phyloP scores from a whole-genome alignment of 1,140 invertebrate genomes.

The Neodiprion virginianus region DNA sequence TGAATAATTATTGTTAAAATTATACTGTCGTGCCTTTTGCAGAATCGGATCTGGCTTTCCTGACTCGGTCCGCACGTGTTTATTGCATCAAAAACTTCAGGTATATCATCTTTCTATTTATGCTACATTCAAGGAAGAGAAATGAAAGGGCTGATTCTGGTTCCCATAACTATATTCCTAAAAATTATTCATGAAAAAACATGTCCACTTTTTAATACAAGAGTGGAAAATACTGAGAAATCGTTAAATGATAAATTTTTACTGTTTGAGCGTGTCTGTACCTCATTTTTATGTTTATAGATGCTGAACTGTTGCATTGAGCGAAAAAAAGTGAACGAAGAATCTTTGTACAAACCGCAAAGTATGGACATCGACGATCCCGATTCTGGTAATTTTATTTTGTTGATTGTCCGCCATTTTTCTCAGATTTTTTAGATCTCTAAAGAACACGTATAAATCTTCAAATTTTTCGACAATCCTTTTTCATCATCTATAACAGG shows the following conservation, averaged over 20 bases:
- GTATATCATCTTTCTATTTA: conserved; percentile 40
- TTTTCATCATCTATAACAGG: no score
- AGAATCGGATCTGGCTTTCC: conserved; percentile 81
- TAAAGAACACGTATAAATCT: no score
- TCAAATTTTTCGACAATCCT: no score
- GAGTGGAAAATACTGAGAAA: background rate
- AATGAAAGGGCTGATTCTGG: background rate
- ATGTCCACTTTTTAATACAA: conserved; percentile 13
- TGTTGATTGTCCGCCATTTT: conserved; percentile 1
- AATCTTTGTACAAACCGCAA: conserved; percentile 45
- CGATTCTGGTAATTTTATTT: conserved; percentile 41
- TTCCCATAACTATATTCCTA: background rate
- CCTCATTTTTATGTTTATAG: conserved; percentile 59
- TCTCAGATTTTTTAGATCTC: background rate
- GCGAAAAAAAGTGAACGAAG: conserved; percentile 69
- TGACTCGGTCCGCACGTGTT: conserved; percentile 80
- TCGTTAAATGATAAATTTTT: no score
- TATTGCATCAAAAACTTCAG: conserved; percentile 94
- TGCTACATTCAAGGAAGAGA: background rate
- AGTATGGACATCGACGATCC: conserved; percentile 41
- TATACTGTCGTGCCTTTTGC: conserved; percentile 40
- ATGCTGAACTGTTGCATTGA: conserved; percentile 97
- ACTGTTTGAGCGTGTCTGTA: background rate
- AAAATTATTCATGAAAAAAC: background rate
- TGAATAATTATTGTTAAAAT: no score